Evolutionary conservation across 2,888 invertebrate genomes (phyloP).

Genomic region (Pseudoips prasinana): DNA sequence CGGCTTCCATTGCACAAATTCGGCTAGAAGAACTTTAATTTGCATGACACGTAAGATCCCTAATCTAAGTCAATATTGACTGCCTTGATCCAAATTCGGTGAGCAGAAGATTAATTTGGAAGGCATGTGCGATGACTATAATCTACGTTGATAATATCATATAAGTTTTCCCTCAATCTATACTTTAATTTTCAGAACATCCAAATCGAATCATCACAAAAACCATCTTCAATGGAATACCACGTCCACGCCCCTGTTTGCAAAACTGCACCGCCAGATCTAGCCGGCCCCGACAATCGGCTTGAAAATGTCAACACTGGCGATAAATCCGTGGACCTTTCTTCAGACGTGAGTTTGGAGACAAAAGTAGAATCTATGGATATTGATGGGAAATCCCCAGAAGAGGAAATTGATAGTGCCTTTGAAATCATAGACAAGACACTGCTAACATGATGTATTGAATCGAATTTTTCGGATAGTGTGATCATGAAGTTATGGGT

Average conservation of each 20-base stretch:
- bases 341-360: conserved; percentile 14
- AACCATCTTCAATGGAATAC: conserved; percentile 53
- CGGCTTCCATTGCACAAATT: too few relatives aligned
- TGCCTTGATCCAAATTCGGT: too few relatives aligned
- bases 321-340: conserved; percentile 5
- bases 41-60: too few relatives aligned
- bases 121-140: too few relatives aligned
- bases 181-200: conserved; percentile 42
- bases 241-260: conserved; percentile 45
- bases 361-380: conserved; percentile 15
- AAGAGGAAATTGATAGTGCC: conserved; percentile 72
- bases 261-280: conserved; percentile 21
- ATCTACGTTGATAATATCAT: too few relatives aligned
- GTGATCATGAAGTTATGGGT: too few relatives aligned
- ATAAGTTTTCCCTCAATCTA: too few relatives aligned
- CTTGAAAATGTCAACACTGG: conserved; percentile 7
- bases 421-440: conserved; percentile 69
- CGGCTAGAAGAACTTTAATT: too few relatives aligned
- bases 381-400: conserved; percentile 46
- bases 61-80: too few relatives aligned
- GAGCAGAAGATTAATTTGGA: too few relatives aligned
- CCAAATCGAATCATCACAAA: conserved; percentile 43
- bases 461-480: too few relatives aligned
- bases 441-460: too few relatives aligned
- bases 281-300: conserved; percentile 12